These are phyloP conservation scores for Epinotia demarniana DNA, from an alignment of 2,888 invertebrate species.

Conservation along the genomic window DNA sequence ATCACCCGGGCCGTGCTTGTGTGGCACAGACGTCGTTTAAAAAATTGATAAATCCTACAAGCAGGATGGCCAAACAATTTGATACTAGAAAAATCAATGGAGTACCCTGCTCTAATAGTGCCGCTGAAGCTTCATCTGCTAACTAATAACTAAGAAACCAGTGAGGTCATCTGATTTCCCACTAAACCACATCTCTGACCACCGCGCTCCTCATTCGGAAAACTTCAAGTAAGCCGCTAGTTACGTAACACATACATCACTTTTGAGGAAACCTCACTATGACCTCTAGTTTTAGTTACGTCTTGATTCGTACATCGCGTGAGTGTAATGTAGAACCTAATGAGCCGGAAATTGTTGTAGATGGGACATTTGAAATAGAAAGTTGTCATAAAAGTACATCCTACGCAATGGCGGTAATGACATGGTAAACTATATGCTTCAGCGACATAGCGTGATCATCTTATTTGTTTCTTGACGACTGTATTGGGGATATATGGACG, in stretches of 20 bases:
- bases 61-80: too few relatives aligned
- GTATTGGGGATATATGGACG: background rate
- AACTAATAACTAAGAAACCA: background rate
- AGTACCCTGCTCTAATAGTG: too few relatives aligned
- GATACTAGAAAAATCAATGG: too few relatives aligned
- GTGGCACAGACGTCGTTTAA: too few relatives aligned
- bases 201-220: slow-evolving; percentile 18
- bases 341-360: slow-evolving; percentile 42
- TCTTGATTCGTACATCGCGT: slow-evolving; percentile 44
- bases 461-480: slow-evolving; percentile 6
- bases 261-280: slow-evolving; percentile 41
- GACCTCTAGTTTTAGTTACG: slow-evolving; percentile 41
- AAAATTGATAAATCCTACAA: too few relatives aligned
- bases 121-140: background rate
- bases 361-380: slow-evolving; percentile 44
- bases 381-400: slow-evolving; percentile 39
- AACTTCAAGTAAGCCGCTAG: background rate
- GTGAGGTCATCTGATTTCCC: background rate
- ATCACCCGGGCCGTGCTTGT: too few relatives aligned
- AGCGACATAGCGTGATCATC: background rate
- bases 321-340: slow-evolving; percentile 39
- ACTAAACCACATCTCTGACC: slow-evolving; percentile 10
- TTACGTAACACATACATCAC: slow-evolving; percentile 37
- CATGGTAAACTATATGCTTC: slow-evolving; percentile 10
- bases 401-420: slow-evolving; percentile 34